Evolutionary conservation across 2,888 invertebrate genomes (phyloP), one percentile per base, ranked within the genome.

Genomic region (Malthinus flaveolus): DNA sequence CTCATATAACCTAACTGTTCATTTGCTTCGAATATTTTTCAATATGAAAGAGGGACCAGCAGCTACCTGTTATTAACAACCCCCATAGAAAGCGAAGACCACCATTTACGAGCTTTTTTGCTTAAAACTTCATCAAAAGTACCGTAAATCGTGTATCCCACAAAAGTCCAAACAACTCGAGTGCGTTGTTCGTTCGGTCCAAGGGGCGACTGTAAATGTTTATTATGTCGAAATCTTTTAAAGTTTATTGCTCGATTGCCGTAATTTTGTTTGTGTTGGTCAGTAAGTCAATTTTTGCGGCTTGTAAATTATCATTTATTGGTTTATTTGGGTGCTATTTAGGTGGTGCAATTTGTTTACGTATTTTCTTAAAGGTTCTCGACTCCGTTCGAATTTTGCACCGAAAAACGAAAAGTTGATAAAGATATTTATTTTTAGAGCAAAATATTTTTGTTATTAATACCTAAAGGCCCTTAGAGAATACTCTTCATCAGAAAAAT

Each of bases 1-100:
- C 47, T n/a, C n/a, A n/a, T n/a, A n/a, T n/a, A n/a, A 44, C 57
- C 57, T 58, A 58, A 58, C 57, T 58, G 57, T 58, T 44, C 57
- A 44, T 49, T 58, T 52, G 8, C 11, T 31, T 42, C n/a, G 34
- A 51, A 51, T 32, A 56, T 56, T 31, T 37, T 45, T 37, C 9
- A 46, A 47, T 54, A 46, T 47, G 8, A 51, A 31, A 47, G 13
- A 31, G n/a, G 47, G 34, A 51, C 39, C 12, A n/a, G 42, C 32
- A 35, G 32, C 56, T 57, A 57, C 56, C 56, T 57, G 56, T 47
- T 39, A 33, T 31, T 32, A 39, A 31, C 39, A 42, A n/a, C 56
- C 33, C 13, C 42, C 23, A 23, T n/a, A 23, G 23, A 5, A 23
- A 23, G 23, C 2, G 13, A 11, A 36, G 10, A 57, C 37, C 51